Percentiles rank a stretch among this genome's conserved stretches.
Conservation (phyloP, 2,113 vertebrate genomes). For the Regulus satrapa region DNA sequence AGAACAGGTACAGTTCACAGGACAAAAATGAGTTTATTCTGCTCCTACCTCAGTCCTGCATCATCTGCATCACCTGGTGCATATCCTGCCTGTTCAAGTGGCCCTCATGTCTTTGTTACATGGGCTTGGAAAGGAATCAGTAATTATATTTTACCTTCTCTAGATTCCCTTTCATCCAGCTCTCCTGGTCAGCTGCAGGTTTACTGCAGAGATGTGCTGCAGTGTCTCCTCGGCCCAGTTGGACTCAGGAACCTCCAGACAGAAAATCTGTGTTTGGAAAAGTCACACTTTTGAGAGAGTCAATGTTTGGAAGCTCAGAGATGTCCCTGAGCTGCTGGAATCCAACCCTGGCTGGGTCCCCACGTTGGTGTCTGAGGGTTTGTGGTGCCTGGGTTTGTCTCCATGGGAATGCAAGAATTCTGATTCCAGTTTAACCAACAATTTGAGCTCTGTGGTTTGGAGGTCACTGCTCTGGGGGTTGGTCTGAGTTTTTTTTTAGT, state of each 20-base stretch:
- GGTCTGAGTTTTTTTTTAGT: not conserved
- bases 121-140: not conserved
- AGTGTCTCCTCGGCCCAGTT: not conserved
- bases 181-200: not conserved
- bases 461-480: not conserved
- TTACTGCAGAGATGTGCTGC: not conserved
- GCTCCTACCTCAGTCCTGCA: fast-evolving
- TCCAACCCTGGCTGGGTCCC: not conserved
- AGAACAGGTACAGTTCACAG: no score
- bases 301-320: not conserved
- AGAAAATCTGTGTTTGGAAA: not conserved
- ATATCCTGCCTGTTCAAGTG: not conserved
- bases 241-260: fast-evolving
- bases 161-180: not conserved
- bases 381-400: not conserved
- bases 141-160: no score
- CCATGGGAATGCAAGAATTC: fast-evolving
- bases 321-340: not conserved
- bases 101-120: not conserved
- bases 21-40: not conserved
- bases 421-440: not conserved
- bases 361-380: not conserved
- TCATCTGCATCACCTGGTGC: not conserved
- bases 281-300: not conserved
- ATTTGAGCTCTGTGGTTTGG: not conserved